Conservation (phyloP, 2,888 invertebrate species). For the Abrostola triplasia region DNA sequence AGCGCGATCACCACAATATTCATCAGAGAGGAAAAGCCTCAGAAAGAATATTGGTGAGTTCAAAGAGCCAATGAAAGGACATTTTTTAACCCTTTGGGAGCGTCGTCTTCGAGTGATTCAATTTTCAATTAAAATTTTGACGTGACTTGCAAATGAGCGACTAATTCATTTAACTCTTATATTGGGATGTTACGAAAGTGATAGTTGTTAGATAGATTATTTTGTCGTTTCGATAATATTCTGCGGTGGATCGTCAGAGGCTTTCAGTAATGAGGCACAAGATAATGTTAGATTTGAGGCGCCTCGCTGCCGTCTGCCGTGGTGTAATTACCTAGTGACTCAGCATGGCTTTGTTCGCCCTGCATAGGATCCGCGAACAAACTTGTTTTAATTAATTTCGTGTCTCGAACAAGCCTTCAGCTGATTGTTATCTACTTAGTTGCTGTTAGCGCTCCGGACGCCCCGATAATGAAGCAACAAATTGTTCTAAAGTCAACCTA, state of each 20-base stretch:
- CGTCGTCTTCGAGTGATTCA: conserved; percentile 52
- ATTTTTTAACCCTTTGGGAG: conserved; percentile 63
- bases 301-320: conserved; percentile 76
- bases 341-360: conserved; percentile 87
- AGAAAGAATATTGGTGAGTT: conserved; percentile 67
- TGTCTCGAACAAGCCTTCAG: conserved; percentile 87
- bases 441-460: conserved; percentile 85
- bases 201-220: conserved; percentile 51
- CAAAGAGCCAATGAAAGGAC: conserved; percentile 57
- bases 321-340: conserved; percentile 87
- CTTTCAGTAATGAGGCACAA: conserved; percentile 71
- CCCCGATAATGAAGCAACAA: conserved; percentile 84
- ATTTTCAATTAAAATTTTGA: conserved; percentile 56
- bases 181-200: conserved; percentile 19
- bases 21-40: conserved; percentile 57
- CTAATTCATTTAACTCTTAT: conserved; percentile 51
- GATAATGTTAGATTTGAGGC: conserved; percentile 83
- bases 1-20: conserved; percentile 77
- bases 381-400: conserved; percentile 89
- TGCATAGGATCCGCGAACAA: conserved; percentile 88
- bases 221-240: conserved; percentile 34
- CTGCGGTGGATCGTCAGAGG: conserved; percentile 29
- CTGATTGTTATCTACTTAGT: conserved; percentile 88
- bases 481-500: conserved; percentile 78
- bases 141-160: conserved; percentile 58